These are phyloP conservation scores for Apodemia mormo DNA, from an alignment of 2,888 invertebrate species.

Conservation along the genomic window DNA sequence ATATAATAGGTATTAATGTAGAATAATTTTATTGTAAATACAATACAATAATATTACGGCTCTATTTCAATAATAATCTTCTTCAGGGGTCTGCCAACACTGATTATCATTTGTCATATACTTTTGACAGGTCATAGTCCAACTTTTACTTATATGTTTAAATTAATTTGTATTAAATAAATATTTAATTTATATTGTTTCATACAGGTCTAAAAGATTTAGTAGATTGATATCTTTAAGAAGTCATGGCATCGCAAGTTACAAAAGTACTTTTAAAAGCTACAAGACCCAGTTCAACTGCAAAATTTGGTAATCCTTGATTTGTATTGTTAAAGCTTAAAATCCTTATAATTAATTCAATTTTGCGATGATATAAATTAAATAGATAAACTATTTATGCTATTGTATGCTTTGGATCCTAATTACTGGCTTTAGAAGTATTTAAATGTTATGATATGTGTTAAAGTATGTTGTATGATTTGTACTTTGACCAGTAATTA, in stretches of 20 bases:
- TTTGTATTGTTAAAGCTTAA: too few species aligned
- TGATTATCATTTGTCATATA: neutral
- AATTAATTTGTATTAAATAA: slow-evolving; percentile 31
- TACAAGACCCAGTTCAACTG: slow-evolving; percentile 59
- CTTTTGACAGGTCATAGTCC: slow-evolving; percentile 71
- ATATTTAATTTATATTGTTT: slow-evolving; percentile 1
- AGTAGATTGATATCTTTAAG: slow-evolving; percentile 8
- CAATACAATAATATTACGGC: too few species aligned
- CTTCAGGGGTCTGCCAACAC: too few species aligned
- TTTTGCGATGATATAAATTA: too few species aligned
- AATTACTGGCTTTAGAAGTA: too few species aligned
- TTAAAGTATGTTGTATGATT: neutral
- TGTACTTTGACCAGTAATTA: slow-evolving; percentile 9
- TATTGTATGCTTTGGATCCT: too few species aligned
- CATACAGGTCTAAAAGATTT: neutral
- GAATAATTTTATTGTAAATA: too few species aligned
- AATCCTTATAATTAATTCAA: too few species aligned
- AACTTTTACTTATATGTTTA: slow-evolving; percentile 54
- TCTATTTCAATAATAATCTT: too few species aligned
- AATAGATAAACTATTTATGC: too few species aligned
- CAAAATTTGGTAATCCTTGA: slow-evolving; percentile 63
- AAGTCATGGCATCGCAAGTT: slow-evolving; percentile 71
- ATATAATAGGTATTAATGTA: too few species aligned
- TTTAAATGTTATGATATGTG: too few species aligned
- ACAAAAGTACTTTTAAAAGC: slow-evolving; percentile 69